A percentile compares a stretch with the other conserved stretches of the same genome.
phyloP scores from a whole-genome alignment of 2,113 vertebrate genomes.

The Cynoglossus semilaevis region DNA sequence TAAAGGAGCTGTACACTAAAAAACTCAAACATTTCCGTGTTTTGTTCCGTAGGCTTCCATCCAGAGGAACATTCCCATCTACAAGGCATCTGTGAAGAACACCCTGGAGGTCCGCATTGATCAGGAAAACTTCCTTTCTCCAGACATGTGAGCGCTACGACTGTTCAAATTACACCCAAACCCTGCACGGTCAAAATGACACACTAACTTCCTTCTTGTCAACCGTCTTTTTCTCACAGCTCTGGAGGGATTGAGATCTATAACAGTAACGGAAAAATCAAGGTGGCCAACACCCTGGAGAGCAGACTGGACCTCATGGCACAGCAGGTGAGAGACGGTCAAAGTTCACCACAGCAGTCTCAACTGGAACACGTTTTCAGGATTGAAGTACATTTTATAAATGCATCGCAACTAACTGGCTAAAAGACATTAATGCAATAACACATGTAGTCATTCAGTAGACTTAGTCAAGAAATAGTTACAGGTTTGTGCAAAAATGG shows the following conservation, averaged over 20 bases:
- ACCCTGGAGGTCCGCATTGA: conserved; percentile 89
- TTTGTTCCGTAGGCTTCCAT: conserved; percentile 79
- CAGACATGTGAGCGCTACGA: conserved; percentile 82
- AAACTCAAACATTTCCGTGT: background rate
- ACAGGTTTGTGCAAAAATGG: too few species aligned
- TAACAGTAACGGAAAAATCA: conserved; percentile 89
- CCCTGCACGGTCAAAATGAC: too few species aligned
- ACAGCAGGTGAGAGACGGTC: conserved; percentile 83
- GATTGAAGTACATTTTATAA: too few species aligned
- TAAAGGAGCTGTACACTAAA: too few species aligned
- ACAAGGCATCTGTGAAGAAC: conserved; percentile 87
- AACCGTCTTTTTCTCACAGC: conserved; percentile 60
- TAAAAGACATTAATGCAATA: too few species aligned
- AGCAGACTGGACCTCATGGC: conserved; percentile 96
- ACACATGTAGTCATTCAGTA: too few species aligned
- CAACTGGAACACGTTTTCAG: too few species aligned
- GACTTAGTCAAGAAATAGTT: too few species aligned
- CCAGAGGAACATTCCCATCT: conserved; percentile 87
- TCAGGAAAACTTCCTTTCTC: conserved; percentile 85
- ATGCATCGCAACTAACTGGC: too few species aligned
- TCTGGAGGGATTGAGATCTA: conserved; percentile 94
- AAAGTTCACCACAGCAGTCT: too few species aligned
- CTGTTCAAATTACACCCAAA: too few species aligned
- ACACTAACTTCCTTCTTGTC: background rate
- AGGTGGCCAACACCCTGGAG: conserved; percentile 95